Evolutionary conservation across 2,888 invertebrate species (phyloP).

Genomic region (Micropterix aruncella): DNA sequence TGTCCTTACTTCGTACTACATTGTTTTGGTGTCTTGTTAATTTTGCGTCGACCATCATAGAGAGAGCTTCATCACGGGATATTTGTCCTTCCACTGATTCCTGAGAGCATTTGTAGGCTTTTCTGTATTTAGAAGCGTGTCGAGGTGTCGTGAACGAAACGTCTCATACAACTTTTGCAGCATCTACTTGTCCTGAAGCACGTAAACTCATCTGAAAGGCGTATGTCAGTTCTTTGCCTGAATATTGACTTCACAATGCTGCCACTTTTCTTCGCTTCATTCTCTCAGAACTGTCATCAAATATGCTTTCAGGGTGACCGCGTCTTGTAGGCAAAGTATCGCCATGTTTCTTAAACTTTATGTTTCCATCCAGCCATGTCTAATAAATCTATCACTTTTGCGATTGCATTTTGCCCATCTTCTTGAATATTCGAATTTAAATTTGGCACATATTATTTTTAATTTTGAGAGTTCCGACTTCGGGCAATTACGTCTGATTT

Average conservation of each 20-base stretch:
- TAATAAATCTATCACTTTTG: slow-evolving; percentile 1
- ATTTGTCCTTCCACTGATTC: slow-evolving; percentile 5
- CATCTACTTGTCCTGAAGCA: no score
- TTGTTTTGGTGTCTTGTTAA: slow-evolving; percentile 6
- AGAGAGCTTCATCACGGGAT: slow-evolving; percentile 7
- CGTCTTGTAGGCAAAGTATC: slow-evolving; percentile 1
- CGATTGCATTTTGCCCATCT: no score
- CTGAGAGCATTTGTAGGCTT: no score
- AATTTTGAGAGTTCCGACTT: background rate
- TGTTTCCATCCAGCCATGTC: slow-evolving; percentile 1
- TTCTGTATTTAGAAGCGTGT: no score
- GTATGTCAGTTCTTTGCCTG: no score
- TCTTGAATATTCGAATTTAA: background rate
- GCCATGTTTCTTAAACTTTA: no score
- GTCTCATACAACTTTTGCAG: no score
- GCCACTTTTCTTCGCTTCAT: slow-evolving; percentile 6
- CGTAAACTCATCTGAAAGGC: no score
- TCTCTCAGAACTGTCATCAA: no score
- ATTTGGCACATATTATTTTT: slow-evolving; percentile 1
- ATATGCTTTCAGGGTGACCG: slow-evolving; percentile 2
- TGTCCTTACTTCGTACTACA: slow-evolving; percentile 3
- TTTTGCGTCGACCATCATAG: slow-evolving; percentile 7
- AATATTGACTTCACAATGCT: slow-evolving; percentile 5
- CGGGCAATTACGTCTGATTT: no score
- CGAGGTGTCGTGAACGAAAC: no score